Evolutionary conservation across 2,797 vertebrate genomes (phyloP).

Genomic region (Xiphorhynchus erythropygius): DNA sequence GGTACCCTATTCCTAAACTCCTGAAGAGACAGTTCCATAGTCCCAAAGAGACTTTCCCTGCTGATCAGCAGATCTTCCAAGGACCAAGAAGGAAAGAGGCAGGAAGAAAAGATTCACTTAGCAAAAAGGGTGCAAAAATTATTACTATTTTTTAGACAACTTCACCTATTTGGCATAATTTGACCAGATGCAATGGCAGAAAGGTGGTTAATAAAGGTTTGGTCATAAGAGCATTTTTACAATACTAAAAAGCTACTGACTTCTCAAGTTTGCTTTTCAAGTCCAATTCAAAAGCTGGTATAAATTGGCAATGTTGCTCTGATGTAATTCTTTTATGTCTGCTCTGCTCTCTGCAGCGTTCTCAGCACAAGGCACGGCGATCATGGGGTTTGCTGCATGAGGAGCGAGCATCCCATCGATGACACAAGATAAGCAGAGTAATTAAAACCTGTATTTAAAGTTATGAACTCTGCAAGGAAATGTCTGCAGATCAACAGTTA

Average conservation of each 20-base stretch:
- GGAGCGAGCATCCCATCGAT: accelerated
- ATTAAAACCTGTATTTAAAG: background rate
- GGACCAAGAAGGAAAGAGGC: background rate
- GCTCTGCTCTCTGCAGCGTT: background rate
- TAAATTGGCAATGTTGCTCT: background rate
- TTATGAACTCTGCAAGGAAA: background rate
- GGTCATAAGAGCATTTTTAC: background rate
- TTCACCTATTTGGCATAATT: background rate
- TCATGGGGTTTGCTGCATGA: accelerated
- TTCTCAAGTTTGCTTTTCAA: background rate
- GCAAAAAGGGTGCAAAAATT: background rate
- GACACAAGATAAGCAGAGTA: background rate
- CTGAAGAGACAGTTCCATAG: accelerated
- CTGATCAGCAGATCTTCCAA: background rate
- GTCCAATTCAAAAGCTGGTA: background rate
- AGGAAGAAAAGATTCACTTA: background rate
- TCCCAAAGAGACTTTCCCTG: background rate
- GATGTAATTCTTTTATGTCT: background rate
- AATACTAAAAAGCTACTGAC: background rate
- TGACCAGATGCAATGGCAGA: background rate
- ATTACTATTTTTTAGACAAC: background rate
- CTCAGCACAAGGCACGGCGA: accelerated
- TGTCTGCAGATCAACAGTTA: background rate
- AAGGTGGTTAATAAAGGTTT: background rate
- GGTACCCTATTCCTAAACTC: background rate